Conservation (phyloP, 2,113 vertebrate species). For the Nothoprocta perdicaria region DNA sequence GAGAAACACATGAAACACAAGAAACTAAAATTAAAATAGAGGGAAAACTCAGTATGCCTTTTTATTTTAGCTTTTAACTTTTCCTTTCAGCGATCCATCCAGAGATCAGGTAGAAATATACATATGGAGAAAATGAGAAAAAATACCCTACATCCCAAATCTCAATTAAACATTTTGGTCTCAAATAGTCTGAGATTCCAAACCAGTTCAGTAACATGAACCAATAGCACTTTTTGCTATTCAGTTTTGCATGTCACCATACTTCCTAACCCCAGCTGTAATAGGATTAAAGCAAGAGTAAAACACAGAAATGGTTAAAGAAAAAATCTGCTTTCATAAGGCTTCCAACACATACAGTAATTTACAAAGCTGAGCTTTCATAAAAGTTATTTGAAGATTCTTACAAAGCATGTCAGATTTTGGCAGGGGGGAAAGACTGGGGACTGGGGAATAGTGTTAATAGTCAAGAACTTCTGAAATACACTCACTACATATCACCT, state of each 20-base stretch:
- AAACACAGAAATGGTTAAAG: not conserved
- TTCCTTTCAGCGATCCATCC: not conserved
- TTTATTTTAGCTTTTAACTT: not conserved
- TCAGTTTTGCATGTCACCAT: not conserved
- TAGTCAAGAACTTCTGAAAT: not conserved
- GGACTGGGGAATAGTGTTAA: not conserved
- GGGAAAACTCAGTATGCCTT: not conserved
- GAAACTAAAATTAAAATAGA: not conserved
- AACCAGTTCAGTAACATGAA: not conserved
- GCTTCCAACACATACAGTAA: not conserved
- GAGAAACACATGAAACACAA: not conserved
- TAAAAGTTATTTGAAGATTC: not conserved
- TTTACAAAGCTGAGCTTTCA: not conserved
- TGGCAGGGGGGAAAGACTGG: accelerated
- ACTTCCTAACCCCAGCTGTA: not conserved
- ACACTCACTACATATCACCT: not conserved
- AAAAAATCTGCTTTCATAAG: not conserved
- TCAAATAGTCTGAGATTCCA: not conserved
- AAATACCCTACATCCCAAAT: not conserved
- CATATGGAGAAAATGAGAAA: not conserved
- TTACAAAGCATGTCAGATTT: not conserved
- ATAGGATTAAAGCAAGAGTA: not conserved
- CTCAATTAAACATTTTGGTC: not conserved
- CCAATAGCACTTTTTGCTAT: not conserved
- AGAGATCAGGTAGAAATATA: not conserved